Evolutionary conservation across 2,797 vertebrate species (phyloP).

Genomic region (Poecilia wingei): DNA sequence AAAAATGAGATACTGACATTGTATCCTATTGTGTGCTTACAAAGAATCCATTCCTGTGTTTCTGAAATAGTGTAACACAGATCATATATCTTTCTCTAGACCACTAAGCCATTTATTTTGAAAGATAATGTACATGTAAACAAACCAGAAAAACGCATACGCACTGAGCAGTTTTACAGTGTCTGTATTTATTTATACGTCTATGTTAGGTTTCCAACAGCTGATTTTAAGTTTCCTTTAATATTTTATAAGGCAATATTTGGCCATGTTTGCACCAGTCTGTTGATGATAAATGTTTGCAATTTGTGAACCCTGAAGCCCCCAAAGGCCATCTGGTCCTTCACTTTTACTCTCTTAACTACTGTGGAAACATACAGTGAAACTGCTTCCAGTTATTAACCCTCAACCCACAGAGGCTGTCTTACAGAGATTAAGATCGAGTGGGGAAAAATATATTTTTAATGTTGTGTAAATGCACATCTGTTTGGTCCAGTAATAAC

Average conservation of each 20-base stretch:
- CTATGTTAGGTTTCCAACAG: conserved; percentile 1
- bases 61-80: not conserved
- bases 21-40: not conserved
- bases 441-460: not conserved
- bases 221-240: conserved; percentile 19
- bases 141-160: not conserved
- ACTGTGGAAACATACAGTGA: not conserved
- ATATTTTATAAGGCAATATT: conserved; percentile 27
- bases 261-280: conserved; percentile 5
- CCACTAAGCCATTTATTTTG: conserved; percentile 4
- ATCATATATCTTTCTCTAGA: not conserved
- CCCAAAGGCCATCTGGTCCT: not conserved
- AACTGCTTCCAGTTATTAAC: conserved; percentile 6
- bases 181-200: not conserved
- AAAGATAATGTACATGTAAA: not conserved
- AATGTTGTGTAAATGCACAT: not conserved
- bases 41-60: not conserved
- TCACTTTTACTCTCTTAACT: conserved; percentile 4
- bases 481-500: not conserved
- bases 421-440: not conserved
- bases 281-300: conserved; percentile 32
- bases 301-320: conserved; percentile 17
- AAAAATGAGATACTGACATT: not conserved
- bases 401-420: not conserved
- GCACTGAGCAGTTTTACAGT: conserved; percentile 7